These are phyloP conservation scores for Drosophila lowei DNA, from an alignment of 1,140 invertebrate genomes.

Conservation along the genomic window DNA sequence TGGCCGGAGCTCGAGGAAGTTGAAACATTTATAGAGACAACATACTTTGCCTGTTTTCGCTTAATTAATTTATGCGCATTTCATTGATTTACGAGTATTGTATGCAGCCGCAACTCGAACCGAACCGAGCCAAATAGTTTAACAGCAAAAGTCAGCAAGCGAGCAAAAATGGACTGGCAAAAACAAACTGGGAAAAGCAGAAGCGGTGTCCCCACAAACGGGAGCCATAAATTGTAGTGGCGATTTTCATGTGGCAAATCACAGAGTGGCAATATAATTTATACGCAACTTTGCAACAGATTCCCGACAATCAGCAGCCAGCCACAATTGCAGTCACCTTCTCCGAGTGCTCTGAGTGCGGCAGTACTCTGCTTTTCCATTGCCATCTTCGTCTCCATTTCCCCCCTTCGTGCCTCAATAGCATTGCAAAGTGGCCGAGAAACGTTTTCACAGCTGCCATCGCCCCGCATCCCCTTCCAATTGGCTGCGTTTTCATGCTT, in stretches of 20 bases:
- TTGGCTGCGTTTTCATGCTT: conserved; percentile 44
- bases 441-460: conserved; percentile 48
- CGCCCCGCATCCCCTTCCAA: conserved; percentile 1
- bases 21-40: conserved; percentile 54
- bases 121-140: conserved; percentile 27
- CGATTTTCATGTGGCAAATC: conserved; percentile 32
- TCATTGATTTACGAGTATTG: conserved; percentile 55
- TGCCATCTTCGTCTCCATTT: neutral
- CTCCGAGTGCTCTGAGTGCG: too few relatives aligned
- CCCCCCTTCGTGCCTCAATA: too few relatives aligned
- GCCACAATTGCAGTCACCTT: too few relatives aligned
- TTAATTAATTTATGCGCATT: conserved; percentile 80
- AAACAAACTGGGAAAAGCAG: conserved; percentile 3
- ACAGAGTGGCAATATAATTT: conserved; percentile 32
- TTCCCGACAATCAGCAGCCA: conserved; percentile 20
- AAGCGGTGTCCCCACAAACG: neutral
- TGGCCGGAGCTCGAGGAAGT: conserved; percentile 36
- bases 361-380: too few relatives aligned
- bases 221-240: conserved; percentile 33
- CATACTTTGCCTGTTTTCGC: conserved; percentile 28
- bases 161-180: neutral
- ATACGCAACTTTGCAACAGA: conserved; percentile 40
- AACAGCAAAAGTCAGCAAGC: conserved; percentile 11
- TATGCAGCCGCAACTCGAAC: conserved; percentile 34
- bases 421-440: conserved; percentile 39